Evolutionary conservation across 37 sponge, comb jelly and placozoan genomes (phyloP).

Genomic region (Axinella damicornis): DNA sequence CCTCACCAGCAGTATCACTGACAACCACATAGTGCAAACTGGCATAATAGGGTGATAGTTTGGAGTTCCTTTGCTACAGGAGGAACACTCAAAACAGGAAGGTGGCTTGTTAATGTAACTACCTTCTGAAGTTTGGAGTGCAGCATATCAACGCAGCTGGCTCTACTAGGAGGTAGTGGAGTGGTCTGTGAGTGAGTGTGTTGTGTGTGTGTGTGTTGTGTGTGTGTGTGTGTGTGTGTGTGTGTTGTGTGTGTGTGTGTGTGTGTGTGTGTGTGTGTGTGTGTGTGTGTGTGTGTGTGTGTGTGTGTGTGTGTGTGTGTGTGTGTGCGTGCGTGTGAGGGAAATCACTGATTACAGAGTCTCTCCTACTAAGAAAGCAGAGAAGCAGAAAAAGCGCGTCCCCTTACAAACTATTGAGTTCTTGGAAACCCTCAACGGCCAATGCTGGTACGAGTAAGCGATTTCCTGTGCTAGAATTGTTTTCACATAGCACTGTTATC

Average conservation of each 20-base stretch:
- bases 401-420: too few species aligned
- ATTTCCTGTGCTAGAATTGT: too few species aligned
- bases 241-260: background rate
- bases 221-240: background rate
- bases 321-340: slow-evolving; percentile 5
- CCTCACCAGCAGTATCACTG: too few species aligned
- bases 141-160: background rate
- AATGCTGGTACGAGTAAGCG: too few species aligned
- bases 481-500: too few species aligned
- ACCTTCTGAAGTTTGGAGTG: background rate
- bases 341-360: too few species aligned
- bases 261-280: slow-evolving; percentile 50
- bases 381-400: too few species aligned
- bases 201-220: background rate
- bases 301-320: slow-evolving; percentile 22
- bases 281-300: slow-evolving; percentile 42
- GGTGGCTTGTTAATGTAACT: background rate
- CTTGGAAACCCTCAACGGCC: too few species aligned
- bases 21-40: too few species aligned
- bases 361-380: too few species aligned
- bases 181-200: slow-evolving; percentile 33
- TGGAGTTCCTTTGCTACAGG: too few species aligned
- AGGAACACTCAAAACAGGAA: background rate
- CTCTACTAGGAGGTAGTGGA: slow-evolving; percentile 7
- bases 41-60: too few species aligned